Evolutionary conservation across 1,140 invertebrate genomes (phyloP).

Genomic region (Oscheius sp.): DNA sequence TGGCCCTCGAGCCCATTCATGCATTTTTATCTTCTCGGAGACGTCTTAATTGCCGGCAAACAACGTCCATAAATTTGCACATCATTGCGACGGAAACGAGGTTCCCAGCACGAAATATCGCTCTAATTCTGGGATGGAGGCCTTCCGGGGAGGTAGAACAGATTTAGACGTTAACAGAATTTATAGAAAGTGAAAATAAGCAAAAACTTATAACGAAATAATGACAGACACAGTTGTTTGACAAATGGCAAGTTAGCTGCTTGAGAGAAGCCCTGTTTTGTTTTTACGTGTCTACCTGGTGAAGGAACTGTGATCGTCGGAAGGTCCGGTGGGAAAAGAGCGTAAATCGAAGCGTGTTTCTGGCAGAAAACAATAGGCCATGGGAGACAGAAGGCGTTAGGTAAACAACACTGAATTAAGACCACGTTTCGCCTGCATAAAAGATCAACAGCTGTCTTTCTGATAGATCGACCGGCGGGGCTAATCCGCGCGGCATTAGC

Average conservation of each 20-base stretch:
- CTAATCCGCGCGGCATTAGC: slow-evolving; percentile 1
- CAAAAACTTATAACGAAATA: neutral
- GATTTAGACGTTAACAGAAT: neutral
- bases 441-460: slow-evolving; percentile 5
- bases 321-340: too few species aligned
- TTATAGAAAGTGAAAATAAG: neutral
- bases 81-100: neutral
- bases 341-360: too few species aligned
- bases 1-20: too few species aligned
- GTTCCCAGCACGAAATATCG: too few species aligned
- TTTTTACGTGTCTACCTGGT: too few species aligned
- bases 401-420: neutral
- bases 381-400: neutral
- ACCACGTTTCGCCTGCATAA: neutral
- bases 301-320: neutral
- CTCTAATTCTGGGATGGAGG: too few species aligned
- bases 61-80: slow-evolving; percentile 6
- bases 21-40: too few species aligned
- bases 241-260: neutral
- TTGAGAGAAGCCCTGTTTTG: too few species aligned
- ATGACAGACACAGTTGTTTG: neutral
- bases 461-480: neutral
- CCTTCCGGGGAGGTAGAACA: neutral
- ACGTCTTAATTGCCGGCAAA: neutral
- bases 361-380: neutral